These are phyloP conservation scores for Bombus fervidus DNA, from an alignment of 1,140 invertebrate genomes.

Conservation along the genomic window DNA sequence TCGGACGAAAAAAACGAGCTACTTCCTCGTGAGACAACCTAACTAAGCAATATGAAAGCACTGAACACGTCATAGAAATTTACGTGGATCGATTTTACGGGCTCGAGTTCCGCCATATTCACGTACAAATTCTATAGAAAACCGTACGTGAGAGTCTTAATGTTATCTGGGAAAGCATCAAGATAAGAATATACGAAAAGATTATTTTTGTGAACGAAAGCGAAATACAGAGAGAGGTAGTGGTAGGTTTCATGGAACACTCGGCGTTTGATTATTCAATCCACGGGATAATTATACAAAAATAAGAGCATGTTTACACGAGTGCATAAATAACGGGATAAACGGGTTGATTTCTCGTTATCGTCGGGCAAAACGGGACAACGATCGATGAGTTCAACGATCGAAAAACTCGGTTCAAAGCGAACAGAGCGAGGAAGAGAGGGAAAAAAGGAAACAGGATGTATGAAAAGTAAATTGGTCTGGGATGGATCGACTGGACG, in stretches of 20 bases:
- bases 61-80: neutral
- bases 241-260: neutral
- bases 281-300: slow-evolving; percentile 27
- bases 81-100: neutral
- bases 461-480: slow-evolving; percentile 8
- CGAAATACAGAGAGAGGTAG: neutral
- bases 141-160: too few species aligned
- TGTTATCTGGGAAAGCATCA: too few species aligned
- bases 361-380: neutral
- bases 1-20: neutral
- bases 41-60: neutral
- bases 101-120: too few species aligned
- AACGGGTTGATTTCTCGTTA: slow-evolving; percentile 37
- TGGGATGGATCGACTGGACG: neutral
- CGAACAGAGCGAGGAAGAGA: neutral
- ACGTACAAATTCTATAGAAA: too few species aligned
- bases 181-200: too few species aligned
- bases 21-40: neutral
- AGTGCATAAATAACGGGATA: neutral
- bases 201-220: too few species aligned
- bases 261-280: neutral
- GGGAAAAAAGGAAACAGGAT: neutral
- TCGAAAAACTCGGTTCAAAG: slow-evolving; percentile 1
- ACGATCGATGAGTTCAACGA: neutral
- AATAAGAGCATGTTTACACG: slow-evolving; percentile 14